These are phyloP conservation scores for Cisticola juncidis DNA, from an alignment of 2,113 vertebrate genomes.

Conservation along the genomic window DNA sequence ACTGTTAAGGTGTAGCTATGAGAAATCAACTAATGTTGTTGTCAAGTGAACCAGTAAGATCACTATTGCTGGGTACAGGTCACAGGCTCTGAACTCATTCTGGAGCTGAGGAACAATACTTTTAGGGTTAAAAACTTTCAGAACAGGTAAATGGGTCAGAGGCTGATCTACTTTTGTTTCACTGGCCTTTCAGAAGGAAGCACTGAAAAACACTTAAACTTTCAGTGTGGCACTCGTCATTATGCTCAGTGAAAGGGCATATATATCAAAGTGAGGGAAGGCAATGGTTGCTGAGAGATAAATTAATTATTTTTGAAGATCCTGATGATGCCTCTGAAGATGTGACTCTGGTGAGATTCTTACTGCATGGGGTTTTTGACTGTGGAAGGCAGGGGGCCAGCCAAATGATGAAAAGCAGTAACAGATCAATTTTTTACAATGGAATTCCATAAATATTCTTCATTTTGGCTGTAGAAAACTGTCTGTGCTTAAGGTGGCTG, in stretches of 20 bases:
- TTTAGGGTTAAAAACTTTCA: not conserved
- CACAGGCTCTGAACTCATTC: not conserved
- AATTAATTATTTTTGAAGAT: not conserved
- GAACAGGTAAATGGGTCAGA: not conserved
- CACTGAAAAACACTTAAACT: not conserved
- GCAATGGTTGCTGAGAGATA: not conserved
- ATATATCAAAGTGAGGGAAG: not conserved
- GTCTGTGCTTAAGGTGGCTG: not conserved
- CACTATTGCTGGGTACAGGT: not conserved
- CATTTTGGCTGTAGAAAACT: not conserved
- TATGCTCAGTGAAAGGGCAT: not conserved
- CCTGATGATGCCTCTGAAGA: not conserved
- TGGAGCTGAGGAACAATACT: not conserved
- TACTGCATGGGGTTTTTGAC: not conserved
- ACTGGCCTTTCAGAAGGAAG: not conserved
- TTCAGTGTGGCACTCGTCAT: not conserved
- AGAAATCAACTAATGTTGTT: not conserved
- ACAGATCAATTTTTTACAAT: not conserved
- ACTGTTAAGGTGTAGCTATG: not conserved
- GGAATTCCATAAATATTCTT: not conserved
- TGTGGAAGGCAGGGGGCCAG: not conserved
- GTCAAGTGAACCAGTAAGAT: not conserved
- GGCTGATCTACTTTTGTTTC: not conserved
- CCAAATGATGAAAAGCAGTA: not conserved
- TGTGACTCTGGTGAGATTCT: not conserved